Conservation (phyloP, 1,140 invertebrate species). For the Stegodyphus mimosarum region DNA sequence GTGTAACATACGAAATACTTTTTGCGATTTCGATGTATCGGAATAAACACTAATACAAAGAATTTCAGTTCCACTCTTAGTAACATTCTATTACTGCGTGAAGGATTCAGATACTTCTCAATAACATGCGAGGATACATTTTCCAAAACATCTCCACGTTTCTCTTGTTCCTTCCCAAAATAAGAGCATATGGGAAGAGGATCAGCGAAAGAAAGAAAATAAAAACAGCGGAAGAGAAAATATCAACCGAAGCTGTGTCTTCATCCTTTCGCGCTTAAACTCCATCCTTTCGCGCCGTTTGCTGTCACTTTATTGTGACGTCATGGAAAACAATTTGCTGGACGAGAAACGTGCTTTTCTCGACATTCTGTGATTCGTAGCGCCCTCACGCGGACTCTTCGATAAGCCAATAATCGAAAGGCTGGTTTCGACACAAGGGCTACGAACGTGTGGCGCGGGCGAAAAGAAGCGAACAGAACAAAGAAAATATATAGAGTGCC, state of each 20-base stretch:
- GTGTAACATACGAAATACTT: too few relatives aligned
- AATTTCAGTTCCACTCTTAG: too few relatives aligned
- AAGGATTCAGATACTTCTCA: too few relatives aligned
- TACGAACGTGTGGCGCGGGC: neutral
- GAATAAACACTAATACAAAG: too few relatives aligned
- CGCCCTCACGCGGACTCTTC: constrained; percentile 26
- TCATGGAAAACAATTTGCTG: constrained; percentile 52
- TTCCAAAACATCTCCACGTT: too few relatives aligned
- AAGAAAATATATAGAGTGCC: constrained; percentile 22
- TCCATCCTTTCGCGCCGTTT: constrained; percentile 33
- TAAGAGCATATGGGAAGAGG: too few relatives aligned
- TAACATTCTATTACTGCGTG: too few relatives aligned
- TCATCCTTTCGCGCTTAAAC: constrained; percentile 32
- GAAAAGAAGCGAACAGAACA: constrained; percentile 14
- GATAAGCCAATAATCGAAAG: constrained; percentile 57
- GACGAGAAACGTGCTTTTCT: constrained; percentile 19
- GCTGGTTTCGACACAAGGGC: constrained; percentile 23
- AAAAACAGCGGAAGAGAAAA: too few relatives aligned
- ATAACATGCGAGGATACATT: too few relatives aligned
- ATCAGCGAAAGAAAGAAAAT: too few relatives aligned
- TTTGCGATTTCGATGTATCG: too few relatives aligned
- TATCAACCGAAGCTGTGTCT: neutral
- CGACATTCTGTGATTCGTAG: neutral
- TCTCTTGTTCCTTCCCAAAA: too few relatives aligned
- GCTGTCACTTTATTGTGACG: constrained; percentile 52